phyloP scores from a whole-genome alignment of 2,113 vertebrate genomes.

The Delphinapterus leucas region DNA sequence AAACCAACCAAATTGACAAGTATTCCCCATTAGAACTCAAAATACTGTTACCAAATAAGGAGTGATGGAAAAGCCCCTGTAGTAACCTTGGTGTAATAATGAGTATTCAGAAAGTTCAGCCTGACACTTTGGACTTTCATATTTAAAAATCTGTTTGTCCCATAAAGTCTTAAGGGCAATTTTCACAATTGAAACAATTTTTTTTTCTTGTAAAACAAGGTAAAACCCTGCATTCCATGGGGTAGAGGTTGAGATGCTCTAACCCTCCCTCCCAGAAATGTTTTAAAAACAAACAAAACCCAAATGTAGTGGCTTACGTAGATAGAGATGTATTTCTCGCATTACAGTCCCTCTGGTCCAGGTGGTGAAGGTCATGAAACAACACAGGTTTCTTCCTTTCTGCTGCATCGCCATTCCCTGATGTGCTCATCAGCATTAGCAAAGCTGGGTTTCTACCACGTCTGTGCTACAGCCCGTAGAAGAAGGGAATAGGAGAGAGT shows the following conservation, averaged over 20 bases:
- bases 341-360: not conserved
- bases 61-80: not conserved
- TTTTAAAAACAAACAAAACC: not conserved
- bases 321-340: not conserved
- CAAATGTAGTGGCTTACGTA: not conserved
- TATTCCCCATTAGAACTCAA: not conserved
- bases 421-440: not conserved
- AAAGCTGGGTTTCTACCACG: not conserved
- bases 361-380: not conserved
- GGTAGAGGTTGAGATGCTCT: not conserved
- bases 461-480: not conserved
- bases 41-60: not conserved
- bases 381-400: not conserved
- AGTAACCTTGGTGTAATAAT: not conserved
- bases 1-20: not conserved
- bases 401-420: not conserved
- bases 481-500: not conserved
- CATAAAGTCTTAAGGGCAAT: not conserved
- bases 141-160: conserved; percentile 26
- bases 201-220: not conserved
- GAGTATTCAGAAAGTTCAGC: not conserved
- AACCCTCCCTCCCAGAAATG: not conserved
- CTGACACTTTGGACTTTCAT: not conserved
- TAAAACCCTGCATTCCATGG: not conserved
- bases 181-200: not conserved